Base-by-base conservation (phyloP, 2,797 vertebrate species). In the Aplochiton taeniatus region DNA sequence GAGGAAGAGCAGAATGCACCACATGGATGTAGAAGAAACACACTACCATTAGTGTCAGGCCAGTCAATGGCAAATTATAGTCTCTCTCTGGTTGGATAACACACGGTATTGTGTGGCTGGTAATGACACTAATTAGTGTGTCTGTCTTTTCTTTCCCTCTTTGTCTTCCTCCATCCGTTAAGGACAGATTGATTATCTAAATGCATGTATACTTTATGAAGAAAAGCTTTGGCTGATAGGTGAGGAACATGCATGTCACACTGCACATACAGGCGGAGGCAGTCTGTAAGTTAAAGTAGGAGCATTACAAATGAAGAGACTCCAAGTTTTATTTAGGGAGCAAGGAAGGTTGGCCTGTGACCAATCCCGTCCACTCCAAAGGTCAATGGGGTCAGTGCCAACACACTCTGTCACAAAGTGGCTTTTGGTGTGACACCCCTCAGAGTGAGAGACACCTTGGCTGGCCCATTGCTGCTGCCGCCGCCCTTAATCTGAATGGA, bases 351-450 rank as follows among this genome's bases (percentile, higher is more conserved):
- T 79, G 70, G 74, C 78, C 77, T 65, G 17, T 71, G 68, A 80
- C 77, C 68, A 68, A 61, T 70, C 58, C 48, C 53, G 65, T 76
- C 65, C 66, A 66, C 48, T n/a, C 59, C 75, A 73, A 80, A 61
- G 77, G 84, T 83, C 78, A 85, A 77, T 81, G n/a, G 58, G 78
- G 77, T 83, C 68, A 68, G 44, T 65, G 78, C 79, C 78, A 74
- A 79, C 83, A 74, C 75, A 83, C 61, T 66, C 65, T 76, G 81
- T 83, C 83, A 80, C 72, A 74, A 62, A 77, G 67, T 68, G 77
- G 75, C 73, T 78, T 66, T 6, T 31, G 31, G 70, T 73, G 74
- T 80, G 81, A 74, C 79, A 72, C 69, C n/a, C n/a, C 61, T 79
- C 59, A 44, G 62, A 75, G 72, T 67, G 58, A 67, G 79, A 75